A percentile compares a stretch with the other conserved stretches of the same genome.
These are phyloP conservation scores for Parthenolecanium corni DNA, from an alignment of 2,888 invertebrate species.

Conservation along the genomic window DNA sequence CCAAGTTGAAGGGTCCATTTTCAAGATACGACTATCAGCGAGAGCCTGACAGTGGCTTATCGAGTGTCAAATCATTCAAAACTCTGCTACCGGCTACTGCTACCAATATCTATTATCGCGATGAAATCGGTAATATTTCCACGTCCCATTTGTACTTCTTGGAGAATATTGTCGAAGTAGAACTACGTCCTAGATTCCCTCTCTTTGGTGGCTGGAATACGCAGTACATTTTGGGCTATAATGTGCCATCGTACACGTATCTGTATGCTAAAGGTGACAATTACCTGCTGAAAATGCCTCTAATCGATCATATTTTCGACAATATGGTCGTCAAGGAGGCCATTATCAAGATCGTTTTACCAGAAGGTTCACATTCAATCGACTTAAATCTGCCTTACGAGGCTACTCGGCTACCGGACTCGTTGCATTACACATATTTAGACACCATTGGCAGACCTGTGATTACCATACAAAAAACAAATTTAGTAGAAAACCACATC, in stretches of 20 bases:
- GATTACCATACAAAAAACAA: slow-evolving; percentile 63
- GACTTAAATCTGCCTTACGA: slow-evolving; percentile 70
- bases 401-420: slow-evolving; percentile 60
- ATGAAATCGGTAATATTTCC: slow-evolving; percentile 97
- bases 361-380: slow-evolving; percentile 79
- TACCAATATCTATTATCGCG: slow-evolving; percentile 90
- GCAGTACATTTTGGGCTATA: slow-evolving; percentile 91
- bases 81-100: slow-evolving; percentile 66
- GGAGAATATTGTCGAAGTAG: slow-evolving; percentile 87
- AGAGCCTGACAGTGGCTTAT: slow-evolving; percentile 73
- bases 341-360: slow-evolving; percentile 77
- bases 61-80: slow-evolving; percentile 85
- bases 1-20: slow-evolving; percentile 83
- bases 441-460: slow-evolving; percentile 90
- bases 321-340: slow-evolving; percentile 90
- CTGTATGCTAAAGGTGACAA: slow-evolving; percentile 65
- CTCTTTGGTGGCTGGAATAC: slow-evolving; percentile 99
- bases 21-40: slow-evolving; percentile 96
- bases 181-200: slow-evolving; percentile 92
- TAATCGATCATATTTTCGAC: slow-evolving; percentile 94
- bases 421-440: slow-evolving; percentile 80
- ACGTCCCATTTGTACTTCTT: slow-evolving; percentile 82
- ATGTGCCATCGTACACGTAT: slow-evolving; percentile 94
- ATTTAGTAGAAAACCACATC: slow-evolving; percentile 92
- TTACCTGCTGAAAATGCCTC: slow-evolving; percentile 78